These are phyloP conservation scores for Hyles vespertilio DNA, from an alignment of 1,140 invertebrate genomes.

Conservation along the genomic window DNA sequence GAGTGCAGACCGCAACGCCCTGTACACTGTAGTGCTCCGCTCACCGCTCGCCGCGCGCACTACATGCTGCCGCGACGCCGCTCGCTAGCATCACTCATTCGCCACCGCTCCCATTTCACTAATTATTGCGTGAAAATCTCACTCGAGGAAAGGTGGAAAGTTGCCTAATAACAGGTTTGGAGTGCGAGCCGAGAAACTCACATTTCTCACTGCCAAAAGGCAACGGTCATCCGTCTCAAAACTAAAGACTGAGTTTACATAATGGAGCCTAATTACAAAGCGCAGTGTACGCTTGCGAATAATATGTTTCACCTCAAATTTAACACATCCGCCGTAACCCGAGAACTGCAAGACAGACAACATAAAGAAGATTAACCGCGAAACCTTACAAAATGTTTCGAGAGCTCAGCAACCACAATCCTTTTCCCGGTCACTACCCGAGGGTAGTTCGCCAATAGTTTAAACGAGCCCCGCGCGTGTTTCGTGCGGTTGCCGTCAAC, in stretches of 20 bases:
- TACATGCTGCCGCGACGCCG: too few relatives aligned
- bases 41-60: background rate
- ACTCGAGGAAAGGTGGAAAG: background rate
- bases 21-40: conserved; percentile 18
- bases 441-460: conserved; percentile 18
- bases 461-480: conserved; percentile 20
- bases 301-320: too few relatives aligned
- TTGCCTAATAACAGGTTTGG: too few relatives aligned
- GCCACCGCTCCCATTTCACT: conserved; percentile 47
- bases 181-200: too few relatives aligned
- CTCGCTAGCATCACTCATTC: conserved; percentile 20
- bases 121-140: conserved; percentile 6
- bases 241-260: too few relatives aligned
- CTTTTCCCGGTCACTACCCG: conserved; percentile 4
- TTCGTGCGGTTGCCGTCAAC: conserved; percentile 53
- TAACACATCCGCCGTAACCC: background rate
- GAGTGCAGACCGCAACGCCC: conserved; percentile 50
- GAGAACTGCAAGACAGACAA: background rate
- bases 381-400: conserved; percentile 15
- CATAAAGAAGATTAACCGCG: conserved; percentile 7
- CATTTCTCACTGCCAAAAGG: too few relatives aligned
- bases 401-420: conserved; percentile 10
- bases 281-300: too few relatives aligned
- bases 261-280: too few relatives aligned
- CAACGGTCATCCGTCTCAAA: too few relatives aligned